These are phyloP conservation scores for Nannospalax galili DNA, from an alignment of 2,113 vertebrate genomes.

Conservation along the genomic window DNA sequence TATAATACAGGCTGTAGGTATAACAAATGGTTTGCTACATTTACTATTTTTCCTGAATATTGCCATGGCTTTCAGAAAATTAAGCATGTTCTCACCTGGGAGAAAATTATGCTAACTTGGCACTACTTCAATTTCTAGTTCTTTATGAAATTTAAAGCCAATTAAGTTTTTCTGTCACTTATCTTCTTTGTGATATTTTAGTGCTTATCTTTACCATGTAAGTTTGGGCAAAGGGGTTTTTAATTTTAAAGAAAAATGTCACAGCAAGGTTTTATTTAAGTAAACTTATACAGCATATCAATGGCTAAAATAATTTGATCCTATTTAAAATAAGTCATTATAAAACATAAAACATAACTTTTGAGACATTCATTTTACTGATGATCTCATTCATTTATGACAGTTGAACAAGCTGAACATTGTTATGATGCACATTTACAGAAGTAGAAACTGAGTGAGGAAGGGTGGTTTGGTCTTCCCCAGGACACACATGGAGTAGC, in stretches of 20 bases:
- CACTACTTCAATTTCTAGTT: background rate
- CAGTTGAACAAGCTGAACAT: no score
- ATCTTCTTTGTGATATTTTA: slow-evolving; percentile 5
- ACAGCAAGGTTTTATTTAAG: background rate
- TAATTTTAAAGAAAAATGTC: slow-evolving; percentile 48
- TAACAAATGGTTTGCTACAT: background rate
- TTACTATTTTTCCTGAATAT: background rate
- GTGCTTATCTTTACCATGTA: background rate
- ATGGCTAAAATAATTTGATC: background rate
- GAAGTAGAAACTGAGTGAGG: background rate
- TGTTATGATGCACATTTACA: background rate
- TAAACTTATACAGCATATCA: background rate
- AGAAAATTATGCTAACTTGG: background rate
- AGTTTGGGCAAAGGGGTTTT: background rate
- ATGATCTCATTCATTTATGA: background rate
- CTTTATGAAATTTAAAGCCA: slow-evolving; percentile 2
- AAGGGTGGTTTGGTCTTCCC: background rate
- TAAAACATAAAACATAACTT: background rate
- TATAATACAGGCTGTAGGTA: background rate
- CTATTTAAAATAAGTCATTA: background rate
- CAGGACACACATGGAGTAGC: background rate
- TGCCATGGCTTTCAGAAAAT: background rate
- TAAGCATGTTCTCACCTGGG: background rate
- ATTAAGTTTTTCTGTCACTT: slow-evolving; percentile 5
- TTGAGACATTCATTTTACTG: background rate